Evolutionary conservation across 2,113 vertebrate species (phyloP).

Genomic region (Emydocephalus ijimae): DNA sequence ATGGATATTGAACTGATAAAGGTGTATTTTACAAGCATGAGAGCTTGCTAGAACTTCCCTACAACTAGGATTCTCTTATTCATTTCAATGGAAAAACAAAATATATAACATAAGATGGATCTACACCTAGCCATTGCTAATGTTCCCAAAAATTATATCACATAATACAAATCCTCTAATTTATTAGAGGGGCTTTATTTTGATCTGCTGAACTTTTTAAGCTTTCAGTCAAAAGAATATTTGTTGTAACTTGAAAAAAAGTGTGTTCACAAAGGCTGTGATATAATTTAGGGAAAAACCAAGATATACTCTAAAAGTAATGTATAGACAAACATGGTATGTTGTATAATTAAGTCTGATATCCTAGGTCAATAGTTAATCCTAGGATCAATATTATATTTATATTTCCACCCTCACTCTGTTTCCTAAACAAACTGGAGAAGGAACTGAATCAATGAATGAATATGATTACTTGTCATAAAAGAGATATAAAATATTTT

Average conservation of each 20-base stretch:
- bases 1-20: background rate
- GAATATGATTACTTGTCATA: background rate
- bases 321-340: background rate
- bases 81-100: background rate
- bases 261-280: background rate
- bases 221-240: background rate
- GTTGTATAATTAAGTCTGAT: background rate
- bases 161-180: background rate
- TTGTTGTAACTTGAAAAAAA: background rate
- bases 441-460: background rate
- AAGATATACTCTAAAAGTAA: background rate
- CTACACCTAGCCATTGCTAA: background rate
- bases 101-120: background rate
- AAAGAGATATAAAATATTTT: background rate
- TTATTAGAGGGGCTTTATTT: background rate
- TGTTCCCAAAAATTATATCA: background rate
- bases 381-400: background rate
- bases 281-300: background rate
- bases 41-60: background rate
- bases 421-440: background rate
- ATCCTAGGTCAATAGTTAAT: background rate
- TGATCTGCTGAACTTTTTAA: background rate
- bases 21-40: background rate
- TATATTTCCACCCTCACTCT: background rate
- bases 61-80: background rate